A percentile compares a stretch with the other conserved stretches of the same genome.
Evolutionary conservation across 2,797 vertebrate genomes (phyloP).

Genomic region (Pangasius mekongensis): DNA sequence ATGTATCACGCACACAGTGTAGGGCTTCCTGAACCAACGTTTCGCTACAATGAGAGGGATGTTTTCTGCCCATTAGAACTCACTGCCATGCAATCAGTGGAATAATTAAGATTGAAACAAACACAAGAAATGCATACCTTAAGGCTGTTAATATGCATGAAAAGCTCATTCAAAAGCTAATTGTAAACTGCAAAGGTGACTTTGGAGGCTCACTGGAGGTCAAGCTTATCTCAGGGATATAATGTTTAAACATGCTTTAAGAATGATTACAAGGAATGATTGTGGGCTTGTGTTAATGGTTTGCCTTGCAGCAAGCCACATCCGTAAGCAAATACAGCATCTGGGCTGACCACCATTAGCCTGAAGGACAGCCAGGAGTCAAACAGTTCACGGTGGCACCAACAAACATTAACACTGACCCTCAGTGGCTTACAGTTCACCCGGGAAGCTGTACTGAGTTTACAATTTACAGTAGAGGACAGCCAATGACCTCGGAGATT

Average conservation of each 20-base stretch:
- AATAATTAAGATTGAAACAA: not conserved
- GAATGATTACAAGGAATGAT: constrained; percentile 44
- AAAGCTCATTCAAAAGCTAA: constrained; percentile 27
- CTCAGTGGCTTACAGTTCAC: constrained; percentile 35
- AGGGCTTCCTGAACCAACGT: not conserved
- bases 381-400: constrained; percentile 31
- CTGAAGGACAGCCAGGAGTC: constrained; percentile 53
- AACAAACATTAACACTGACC: constrained; percentile 50
- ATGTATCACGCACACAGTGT: not conserved
- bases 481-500: constrained; percentile 22
- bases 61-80: not conserved
- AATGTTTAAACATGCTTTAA: constrained; percentile 55
- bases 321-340: constrained; percentile 37
- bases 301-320: constrained; percentile 34
- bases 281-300: constrained; percentile 53
- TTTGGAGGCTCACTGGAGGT: constrained; percentile 49
- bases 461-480: constrained; percentile 15
- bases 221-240: constrained; percentile 52
- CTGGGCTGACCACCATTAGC: constrained; percentile 32
- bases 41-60: not conserved
- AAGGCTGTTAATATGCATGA: not conserved
- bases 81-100: not conserved
- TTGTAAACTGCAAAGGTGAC: constrained; percentile 39
- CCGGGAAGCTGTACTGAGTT: constrained; percentile 26
- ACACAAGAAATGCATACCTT: not conserved